Conservation (phyloP, 2,797 vertebrate species). For the Darevskia nairensis region DNA sequence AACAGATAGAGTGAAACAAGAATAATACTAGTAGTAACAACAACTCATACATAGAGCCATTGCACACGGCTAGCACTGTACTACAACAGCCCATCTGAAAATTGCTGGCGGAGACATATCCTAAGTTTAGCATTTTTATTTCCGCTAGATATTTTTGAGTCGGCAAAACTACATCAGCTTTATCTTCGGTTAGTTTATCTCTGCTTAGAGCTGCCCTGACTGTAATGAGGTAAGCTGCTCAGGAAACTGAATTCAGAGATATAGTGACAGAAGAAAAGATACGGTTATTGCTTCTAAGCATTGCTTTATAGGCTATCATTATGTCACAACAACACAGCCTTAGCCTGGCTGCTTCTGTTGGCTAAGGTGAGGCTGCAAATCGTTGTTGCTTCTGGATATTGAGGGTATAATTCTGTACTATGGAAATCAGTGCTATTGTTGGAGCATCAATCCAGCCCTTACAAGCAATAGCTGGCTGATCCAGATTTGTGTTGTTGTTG, state of each 20-base stretch:
- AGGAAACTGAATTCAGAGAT: conserved; percentile 23
- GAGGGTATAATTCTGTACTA: not conserved
- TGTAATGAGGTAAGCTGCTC: conserved; percentile 28
- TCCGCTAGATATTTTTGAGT: not conserved
- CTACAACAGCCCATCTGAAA: not conserved
- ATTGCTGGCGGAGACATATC: not conserved
- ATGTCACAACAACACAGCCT: conserved; percentile 23
- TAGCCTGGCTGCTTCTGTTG: not conserved
- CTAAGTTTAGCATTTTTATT: not conserved
- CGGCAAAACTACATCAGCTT: conserved; percentile 17
- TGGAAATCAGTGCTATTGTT: not conserved
- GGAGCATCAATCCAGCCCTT: not conserved
- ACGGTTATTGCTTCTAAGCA: conserved; percentile 17
- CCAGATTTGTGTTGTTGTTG: not conserved
- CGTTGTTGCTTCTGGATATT: not conserved
- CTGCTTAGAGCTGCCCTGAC: not conserved
- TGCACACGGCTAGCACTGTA: not conserved
- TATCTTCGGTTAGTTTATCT: conserved; percentile 33
- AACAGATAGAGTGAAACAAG: no score
- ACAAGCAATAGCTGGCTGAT: not conserved
- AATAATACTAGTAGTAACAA: no score
- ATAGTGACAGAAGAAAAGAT: conserved; percentile 2
- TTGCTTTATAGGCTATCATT: conserved; percentile 30
- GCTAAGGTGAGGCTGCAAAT: conserved; percentile 16
- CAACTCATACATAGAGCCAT: not conserved